These are phyloP conservation scores for Solea solea DNA, from an alignment of 2,113 vertebrate genomes.

Conservation along the genomic window DNA sequence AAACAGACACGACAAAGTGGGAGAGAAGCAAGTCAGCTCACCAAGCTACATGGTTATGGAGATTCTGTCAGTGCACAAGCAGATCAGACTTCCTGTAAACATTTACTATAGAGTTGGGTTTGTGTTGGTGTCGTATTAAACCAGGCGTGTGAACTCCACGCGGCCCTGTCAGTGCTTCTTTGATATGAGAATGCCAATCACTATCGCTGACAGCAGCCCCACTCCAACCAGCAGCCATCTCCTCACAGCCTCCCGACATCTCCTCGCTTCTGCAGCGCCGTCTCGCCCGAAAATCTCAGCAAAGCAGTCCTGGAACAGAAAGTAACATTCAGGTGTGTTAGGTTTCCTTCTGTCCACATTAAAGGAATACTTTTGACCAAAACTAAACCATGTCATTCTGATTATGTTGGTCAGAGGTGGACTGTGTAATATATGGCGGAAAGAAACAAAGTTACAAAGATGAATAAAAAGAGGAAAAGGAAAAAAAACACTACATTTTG, in stretches of 20 bases:
- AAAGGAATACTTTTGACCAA: background rate
- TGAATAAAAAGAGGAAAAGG: too few relatives aligned
- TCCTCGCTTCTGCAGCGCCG: conserved; percentile 40
- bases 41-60: conserved; percentile 57
- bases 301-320: conserved; percentile 61
- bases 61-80: conserved; percentile 63
- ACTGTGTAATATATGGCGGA: too few relatives aligned
- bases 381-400: too few relatives aligned
- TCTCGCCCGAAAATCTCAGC: conserved; percentile 67
- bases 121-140: conserved; percentile 37
- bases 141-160: background rate
- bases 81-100: conserved; percentile 72
- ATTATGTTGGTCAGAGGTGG: too few relatives aligned
- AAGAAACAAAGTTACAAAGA: too few relatives aligned
- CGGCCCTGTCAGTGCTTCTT: conserved; percentile 57
- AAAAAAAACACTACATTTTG: too few relatives aligned
- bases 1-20: conserved; percentile 43
- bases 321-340: background rate
- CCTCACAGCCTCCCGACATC: conserved; percentile 40
- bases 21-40: conserved; percentile 45
- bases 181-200: conserved; percentile 49
- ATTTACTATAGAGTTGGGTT: conserved; percentile 44
- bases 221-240: conserved; percentile 56
- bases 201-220: conserved; percentile 56
- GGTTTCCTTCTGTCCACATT: background rate